Evolutionary conservation across 2,888 invertebrate genomes (phyloP).

Genomic region (Vanessa cardui): DNA sequence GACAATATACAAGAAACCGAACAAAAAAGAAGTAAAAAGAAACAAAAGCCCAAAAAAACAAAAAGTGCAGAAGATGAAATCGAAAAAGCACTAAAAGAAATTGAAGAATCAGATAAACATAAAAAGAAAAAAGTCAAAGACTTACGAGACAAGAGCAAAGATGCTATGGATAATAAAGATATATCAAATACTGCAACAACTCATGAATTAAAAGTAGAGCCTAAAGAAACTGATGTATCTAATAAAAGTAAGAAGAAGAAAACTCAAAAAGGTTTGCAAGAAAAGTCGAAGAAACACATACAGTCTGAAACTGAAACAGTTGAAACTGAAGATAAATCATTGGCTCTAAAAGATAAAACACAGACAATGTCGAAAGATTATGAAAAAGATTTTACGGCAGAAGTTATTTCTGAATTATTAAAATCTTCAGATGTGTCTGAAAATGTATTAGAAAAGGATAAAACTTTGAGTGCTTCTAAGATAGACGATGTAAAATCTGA

Average conservation of each 20-base stretch:
- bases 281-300: constrained; percentile 26
- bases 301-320: constrained; percentile 7
- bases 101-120: constrained; percentile 63
- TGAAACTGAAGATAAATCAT: neutral
- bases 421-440: neutral
- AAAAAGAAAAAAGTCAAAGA: constrained; percentile 69
- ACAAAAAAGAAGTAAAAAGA: constrained; percentile 67
- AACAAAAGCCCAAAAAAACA: constrained; percentile 66
- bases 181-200: neutral
- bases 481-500: neutral
- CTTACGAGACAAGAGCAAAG: constrained; percentile 53
- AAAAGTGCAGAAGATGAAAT: constrained; percentile 70
- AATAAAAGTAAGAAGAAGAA: constrained; percentile 48
- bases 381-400: neutral
- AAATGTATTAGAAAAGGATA: neutral
- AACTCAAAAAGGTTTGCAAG: constrained; percentile 42
- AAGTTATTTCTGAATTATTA: neutral
- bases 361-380: neutral
- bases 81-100: constrained; percentile 73
- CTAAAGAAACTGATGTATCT: constrained; percentile 24
- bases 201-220: constrained; percentile 46
- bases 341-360: neutral
- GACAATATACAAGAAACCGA: constrained; percentile 47
- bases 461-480: neutral
- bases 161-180: constrained; percentile 33